Conservation (phyloP, 2,888 invertebrate species). For the Coelinius sp. region DNA sequence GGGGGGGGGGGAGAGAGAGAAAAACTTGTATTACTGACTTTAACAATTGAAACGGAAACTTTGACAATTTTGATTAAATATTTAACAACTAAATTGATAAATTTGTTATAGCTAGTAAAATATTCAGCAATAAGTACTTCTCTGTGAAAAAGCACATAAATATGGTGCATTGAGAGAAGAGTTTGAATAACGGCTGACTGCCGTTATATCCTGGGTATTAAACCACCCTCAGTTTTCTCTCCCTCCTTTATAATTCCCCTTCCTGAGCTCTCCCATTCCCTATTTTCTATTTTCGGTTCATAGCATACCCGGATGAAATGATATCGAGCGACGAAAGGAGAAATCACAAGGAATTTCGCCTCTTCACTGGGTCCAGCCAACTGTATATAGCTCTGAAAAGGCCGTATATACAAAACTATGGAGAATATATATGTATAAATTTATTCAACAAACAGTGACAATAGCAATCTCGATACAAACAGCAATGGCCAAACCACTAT, state of each 20-base stretch:
- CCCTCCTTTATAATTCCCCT: too few relatives aligned
- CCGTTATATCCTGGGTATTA: constrained; percentile 22
- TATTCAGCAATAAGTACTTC: too few relatives aligned
- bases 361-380: constrained; percentile 11
- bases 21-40: neutral
- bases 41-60: constrained; percentile 8
- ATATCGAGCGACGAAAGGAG: constrained; percentile 44
- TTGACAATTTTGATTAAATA: neutral
- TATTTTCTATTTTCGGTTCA: constrained; percentile 33
- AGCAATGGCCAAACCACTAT: neutral
- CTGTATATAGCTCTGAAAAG: neutral
- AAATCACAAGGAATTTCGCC: constrained; percentile 18
- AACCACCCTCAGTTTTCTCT: neutral
- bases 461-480: neutral
- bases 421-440: neutral
- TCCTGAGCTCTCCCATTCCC: neutral
- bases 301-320: constrained; percentile 41
- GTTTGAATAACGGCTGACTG: constrained; percentile 44
- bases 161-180: constrained; percentile 42
- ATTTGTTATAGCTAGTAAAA: constrained; percentile 7
- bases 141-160: constrained; percentile 36
- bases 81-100: neutral
- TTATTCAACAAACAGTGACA: neutral
- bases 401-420: neutral
- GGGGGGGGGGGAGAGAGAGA: neutral